phyloP scores from a whole-genome alignment of 2,113 vertebrate genomes.

The Clarias macrocephalus region DNA sequence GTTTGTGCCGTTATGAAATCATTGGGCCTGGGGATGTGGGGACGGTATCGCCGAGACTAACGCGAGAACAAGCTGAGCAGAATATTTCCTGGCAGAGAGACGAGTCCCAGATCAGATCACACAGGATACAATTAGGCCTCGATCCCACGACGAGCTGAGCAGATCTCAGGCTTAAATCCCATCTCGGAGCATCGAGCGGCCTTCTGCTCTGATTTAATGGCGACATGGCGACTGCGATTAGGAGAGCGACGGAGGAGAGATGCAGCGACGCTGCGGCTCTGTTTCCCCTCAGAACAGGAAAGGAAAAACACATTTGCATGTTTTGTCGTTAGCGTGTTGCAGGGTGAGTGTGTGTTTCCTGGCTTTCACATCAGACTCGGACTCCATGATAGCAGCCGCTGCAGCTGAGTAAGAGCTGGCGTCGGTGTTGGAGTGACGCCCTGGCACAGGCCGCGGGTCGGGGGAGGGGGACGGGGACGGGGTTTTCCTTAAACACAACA shows the following conservation, averaged over 20 bases:
- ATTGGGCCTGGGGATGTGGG: not conserved
- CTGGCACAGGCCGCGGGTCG: not conserved
- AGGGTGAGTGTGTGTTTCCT: slow-evolving; percentile 1
- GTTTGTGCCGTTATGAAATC: slow-evolving; percentile 51
- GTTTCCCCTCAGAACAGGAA: not conserved
- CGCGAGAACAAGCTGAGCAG: not conserved
- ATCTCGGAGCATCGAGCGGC: not conserved
- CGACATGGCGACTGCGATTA: slow-evolving; percentile 64
- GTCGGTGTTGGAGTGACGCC: not conserved
- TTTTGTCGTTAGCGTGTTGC: slow-evolving; percentile 15
- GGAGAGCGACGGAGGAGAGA: slow-evolving; percentile 48
- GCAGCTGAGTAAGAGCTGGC: slow-evolving; percentile 16
- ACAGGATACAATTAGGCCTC: slow-evolving; percentile 50
- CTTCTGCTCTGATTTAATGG: slow-evolving; percentile 57
- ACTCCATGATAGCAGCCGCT: not conserved
- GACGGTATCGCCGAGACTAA: not conserved
- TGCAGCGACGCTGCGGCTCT: slow-evolving; percentile 32
- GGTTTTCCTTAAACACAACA: not conserved
- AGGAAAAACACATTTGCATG: slow-evolving; percentile 10
- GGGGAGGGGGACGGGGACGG: not conserved
- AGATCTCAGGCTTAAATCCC: slow-evolving; percentile 31
- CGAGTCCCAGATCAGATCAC: slow-evolving; percentile 47
- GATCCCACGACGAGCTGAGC: slow-evolving; percentile 40
- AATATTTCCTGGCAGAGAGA: slow-evolving; percentile 7
- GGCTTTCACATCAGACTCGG: not conserved